Percentiles rank a stretch among this genome's conserved stretches.
Evolutionary conservation across 2,113 vertebrate species (phyloP).

Genomic region (Isichthys henryi): DNA sequence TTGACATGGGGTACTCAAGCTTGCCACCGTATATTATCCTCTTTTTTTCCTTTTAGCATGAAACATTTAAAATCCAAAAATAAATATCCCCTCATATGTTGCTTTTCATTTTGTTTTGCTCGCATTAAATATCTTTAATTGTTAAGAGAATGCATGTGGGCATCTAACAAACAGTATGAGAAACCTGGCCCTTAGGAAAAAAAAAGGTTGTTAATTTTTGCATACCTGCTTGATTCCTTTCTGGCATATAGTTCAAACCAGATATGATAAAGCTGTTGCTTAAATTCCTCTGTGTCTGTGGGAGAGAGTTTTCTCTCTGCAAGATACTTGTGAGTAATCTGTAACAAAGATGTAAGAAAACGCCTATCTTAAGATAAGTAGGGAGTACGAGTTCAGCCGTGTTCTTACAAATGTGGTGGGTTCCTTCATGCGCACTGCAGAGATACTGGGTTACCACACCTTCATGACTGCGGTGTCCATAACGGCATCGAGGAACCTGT

Average conservation of each 20-base stretch:
- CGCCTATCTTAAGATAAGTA: not conserved
- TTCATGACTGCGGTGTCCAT: slow-evolving; percentile 62
- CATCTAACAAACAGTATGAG: too few species aligned
- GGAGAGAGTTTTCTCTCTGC: slow-evolving; percentile 60
- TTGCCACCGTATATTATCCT: too few species aligned
- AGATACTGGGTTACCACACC: slow-evolving; percentile 39
- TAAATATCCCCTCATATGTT: not conserved
- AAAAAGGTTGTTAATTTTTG: not conserved
- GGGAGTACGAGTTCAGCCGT: not conserved
- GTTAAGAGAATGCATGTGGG: not conserved
- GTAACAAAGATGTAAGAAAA: slow-evolving; percentile 15
- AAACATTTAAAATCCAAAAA: not conserved
- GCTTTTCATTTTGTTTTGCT: not conserved
- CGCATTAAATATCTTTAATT: not conserved
- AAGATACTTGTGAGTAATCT: slow-evolving; percentile 67
- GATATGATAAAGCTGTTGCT: slow-evolving; percentile 65
- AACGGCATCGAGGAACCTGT: slow-evolving; percentile 64
- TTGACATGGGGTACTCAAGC: too few species aligned
- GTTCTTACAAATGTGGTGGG: not conserved
- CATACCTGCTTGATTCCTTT: slow-evolving; percentile 61
- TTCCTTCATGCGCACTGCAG: not conserved
- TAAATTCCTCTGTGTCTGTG: slow-evolving; percentile 49
- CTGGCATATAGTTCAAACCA: slow-evolving; percentile 71
- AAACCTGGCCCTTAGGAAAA: not conserved
- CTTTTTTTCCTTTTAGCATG: not conserved